Evolutionary conservation across 2,888 invertebrate species (phyloP).

Genomic region (Alloscopus bannaensis): DNA sequence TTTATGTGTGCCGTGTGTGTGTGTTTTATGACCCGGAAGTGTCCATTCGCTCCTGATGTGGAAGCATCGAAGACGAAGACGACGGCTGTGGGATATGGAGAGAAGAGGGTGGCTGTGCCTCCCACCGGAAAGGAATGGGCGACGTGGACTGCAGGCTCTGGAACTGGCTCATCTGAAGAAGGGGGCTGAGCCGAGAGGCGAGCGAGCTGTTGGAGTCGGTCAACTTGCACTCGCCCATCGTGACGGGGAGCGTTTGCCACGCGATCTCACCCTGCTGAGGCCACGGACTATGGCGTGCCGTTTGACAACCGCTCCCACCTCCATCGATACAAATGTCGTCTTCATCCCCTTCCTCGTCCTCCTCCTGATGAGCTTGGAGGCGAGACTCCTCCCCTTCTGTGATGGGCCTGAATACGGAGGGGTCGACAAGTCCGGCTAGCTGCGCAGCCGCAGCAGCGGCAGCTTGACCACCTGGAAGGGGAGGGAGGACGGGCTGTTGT

Average conservation of each 20-base stretch:
- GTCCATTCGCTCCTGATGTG: slow-evolving; percentile 69
- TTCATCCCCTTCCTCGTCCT: slow-evolving; percentile 62
- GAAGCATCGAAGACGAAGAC: slow-evolving; percentile 32
- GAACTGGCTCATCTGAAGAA: slow-evolving; percentile 63
- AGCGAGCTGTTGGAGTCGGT: slow-evolving; percentile 72
- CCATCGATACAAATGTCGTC: slow-evolving; percentile 62
- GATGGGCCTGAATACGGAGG: slow-evolving; percentile 69
- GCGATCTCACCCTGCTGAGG: slow-evolving; percentile 62
- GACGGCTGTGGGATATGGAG: slow-evolving; percentile 62
- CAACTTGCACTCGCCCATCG: slow-evolving; percentile 72
- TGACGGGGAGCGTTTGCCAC: slow-evolving; percentile 71
- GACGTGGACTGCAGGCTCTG: slow-evolving; percentile 50
- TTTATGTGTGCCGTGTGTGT: slow-evolving; percentile 3
- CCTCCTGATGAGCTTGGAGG: slow-evolving; percentile 60
- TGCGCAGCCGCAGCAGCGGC: no score
- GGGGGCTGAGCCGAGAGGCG: slow-evolving; percentile 70
- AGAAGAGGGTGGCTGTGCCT: slow-evolving; percentile 51
- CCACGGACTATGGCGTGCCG: slow-evolving; percentile 67
- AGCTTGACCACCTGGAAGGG: slow-evolving; percentile 80
- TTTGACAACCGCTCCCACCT: slow-evolving; percentile 53
- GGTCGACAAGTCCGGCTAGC: slow-evolving; percentile 65
- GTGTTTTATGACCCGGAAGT: slow-evolving; percentile 68
- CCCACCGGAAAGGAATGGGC: slow-evolving; percentile 52
- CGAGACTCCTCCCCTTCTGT: slow-evolving; percentile 65
- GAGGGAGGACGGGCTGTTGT: slow-evolving; percentile 85